phyloP scores from a whole-genome alignment of 2,797 vertebrate species.

The Clarias laeviceps region DNA sequence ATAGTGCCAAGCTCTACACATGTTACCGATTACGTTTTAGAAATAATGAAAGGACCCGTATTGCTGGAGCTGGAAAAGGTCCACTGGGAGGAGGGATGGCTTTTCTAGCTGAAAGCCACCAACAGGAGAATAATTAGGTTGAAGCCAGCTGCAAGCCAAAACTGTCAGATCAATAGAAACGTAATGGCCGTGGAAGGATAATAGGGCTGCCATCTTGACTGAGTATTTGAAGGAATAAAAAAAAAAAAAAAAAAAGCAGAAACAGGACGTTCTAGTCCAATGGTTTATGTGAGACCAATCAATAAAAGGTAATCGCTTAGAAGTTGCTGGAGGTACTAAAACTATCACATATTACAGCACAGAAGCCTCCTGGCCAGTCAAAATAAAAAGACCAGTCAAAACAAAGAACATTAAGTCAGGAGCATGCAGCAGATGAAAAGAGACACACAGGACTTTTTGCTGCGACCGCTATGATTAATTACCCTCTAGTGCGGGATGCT shows the following conservation, averaged over 20 bases:
- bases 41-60: slow-evolving; percentile 8
- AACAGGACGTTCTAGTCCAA: not conserved
- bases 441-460: not conserved
- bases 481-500: not conserved
- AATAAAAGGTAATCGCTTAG: slow-evolving; percentile 24
- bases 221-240: slow-evolving; percentile 33
- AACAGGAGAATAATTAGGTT: slow-evolving; percentile 29
- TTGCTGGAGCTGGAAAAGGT: slow-evolving; percentile 9
- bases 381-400: slow-evolving; percentile 18
- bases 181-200: slow-evolving; percentile 37
- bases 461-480: not conserved
- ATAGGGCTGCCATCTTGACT: slow-evolving; percentile 32
- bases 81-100: not conserved
- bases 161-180: slow-evolving; percentile 38
- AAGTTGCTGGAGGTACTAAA: slow-evolving; percentile 38
- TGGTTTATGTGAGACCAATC: slow-evolving; percentile 18
- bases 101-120: not conserved
- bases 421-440: not conserved
- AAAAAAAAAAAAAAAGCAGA: not conserved
- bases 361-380: not conserved
- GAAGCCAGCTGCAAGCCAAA: slow-evolving; percentile 16
- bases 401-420: not conserved
- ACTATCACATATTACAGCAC: slow-evolving; percentile 7
- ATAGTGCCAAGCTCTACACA: slow-evolving; percentile 8
- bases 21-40: slow-evolving; percentile 9